Conservation (phyloP, 2,888 invertebrate species). For the Hyposoter dolosus region DNA sequence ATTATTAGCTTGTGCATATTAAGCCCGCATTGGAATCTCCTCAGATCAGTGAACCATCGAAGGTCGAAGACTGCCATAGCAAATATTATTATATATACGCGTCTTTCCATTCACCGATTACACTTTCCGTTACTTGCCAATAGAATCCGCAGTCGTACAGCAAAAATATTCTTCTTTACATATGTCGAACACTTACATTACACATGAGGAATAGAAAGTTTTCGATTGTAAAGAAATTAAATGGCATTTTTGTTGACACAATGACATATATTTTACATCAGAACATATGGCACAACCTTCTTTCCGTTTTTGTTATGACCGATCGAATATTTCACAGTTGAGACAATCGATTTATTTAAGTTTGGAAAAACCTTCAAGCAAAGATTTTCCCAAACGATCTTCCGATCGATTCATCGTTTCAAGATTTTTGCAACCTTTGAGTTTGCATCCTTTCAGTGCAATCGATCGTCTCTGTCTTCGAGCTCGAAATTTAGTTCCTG, state of each 20-base stretch:
- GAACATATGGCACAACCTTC: not conserved
- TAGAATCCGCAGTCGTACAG: not conserved
- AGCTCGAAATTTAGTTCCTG: not conserved
- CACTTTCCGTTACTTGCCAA: conserved; percentile 36
- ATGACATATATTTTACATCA: not conserved
- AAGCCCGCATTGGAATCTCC: conserved; percentile 45
- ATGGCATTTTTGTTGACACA: conserved; percentile 12
- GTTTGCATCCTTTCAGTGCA: not conserved
- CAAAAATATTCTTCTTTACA: conserved; percentile 18
- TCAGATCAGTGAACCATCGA: conserved; percentile 66
- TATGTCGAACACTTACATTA: conserved; percentile 3
- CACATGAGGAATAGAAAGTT: conserved; percentile 53
- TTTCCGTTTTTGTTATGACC: not conserved
- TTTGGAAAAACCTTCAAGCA: not conserved
- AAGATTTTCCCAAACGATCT: not conserved
- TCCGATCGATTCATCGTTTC: not conserved
- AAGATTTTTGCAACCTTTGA: not conserved
- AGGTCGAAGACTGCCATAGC: conserved; percentile 48
- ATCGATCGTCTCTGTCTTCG: not conserved
- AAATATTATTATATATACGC: conserved; percentile 11
- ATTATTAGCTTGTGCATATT: conserved; percentile 65
- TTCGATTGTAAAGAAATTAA: conserved; percentile 17
- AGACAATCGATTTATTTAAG: not conserved
- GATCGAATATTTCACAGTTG: not conserved
- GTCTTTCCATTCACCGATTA: conserved; percentile 56